Base-by-base conservation (phyloP, 2,888 invertebrate species). In the Aromia moschata region DNA sequence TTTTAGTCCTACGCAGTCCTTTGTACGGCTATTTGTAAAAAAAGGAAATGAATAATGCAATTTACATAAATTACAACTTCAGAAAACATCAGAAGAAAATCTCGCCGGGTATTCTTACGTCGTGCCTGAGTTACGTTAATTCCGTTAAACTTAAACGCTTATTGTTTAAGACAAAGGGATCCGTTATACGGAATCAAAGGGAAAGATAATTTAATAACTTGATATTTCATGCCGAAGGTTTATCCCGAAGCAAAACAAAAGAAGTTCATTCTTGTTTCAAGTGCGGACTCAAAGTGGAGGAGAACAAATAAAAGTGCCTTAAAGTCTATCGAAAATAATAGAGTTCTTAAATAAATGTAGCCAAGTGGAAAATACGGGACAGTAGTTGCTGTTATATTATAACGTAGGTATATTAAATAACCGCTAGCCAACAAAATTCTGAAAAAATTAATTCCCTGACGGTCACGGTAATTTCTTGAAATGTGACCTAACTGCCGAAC, bases 171-270 rank as follows among this genome's bases (percentile, higher is more conserved):
- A 14, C 37, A 37, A 49, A 49, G 38, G 38, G 25, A 16, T 9
- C 30, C 14, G 15, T 16, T 33, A n/a, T 38, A 25, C 12, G 17
- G 25, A 38, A 38, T 38, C 38, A 38, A 49, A 49, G 11, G 25
- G 4, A 37, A 37, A 47, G 17, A 38, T 49, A 49, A 49, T 25
- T 25, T 36, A 20, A 38, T 36, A 37, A 36, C 18, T 37, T 17
- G 11, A 1, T 33, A 11, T 36, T 37, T 37, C 25, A 16, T 43
- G 18, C 12, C 25, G 1, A 25, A 36, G 9, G 20, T 18, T 47
- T 20, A 5, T 36, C 20, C n/a, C 37, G 37, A 47, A 36, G 47
- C 12, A 14, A 14, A 18, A 43, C 25, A 25, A 43, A 43, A 43
- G 11, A 43, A 12, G 1, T 43, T 43, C 25, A 25, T 31, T 36